Conservation (phyloP, 2,113 vertebrate genomes). For the Colius striatus region DNA sequence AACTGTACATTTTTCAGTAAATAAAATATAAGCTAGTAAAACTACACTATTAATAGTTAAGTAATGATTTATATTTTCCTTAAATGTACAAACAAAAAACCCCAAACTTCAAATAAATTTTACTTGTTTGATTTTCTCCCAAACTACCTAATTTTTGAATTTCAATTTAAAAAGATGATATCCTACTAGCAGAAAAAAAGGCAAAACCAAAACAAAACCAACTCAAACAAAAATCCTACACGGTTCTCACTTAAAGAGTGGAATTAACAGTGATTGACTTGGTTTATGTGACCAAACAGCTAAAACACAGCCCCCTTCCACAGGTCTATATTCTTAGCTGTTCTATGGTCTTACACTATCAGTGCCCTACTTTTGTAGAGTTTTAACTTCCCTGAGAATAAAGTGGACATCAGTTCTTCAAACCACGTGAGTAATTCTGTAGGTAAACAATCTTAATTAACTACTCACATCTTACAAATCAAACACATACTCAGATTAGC, state of each 20-base stretch:
- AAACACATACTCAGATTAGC: not conserved
- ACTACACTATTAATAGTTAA: not conserved
- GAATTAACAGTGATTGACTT: not conserved
- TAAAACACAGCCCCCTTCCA: not conserved
- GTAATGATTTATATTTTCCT: not conserved
- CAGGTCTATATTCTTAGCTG: not conserved
- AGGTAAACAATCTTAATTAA: not conserved
- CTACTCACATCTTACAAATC: not conserved
- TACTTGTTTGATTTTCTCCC: not conserved
- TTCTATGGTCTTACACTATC: not conserved
- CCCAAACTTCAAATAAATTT: not conserved
- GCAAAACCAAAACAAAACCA: not conserved
- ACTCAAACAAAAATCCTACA: rapidly evolving
- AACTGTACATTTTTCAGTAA: not conserved
- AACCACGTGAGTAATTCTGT: not conserved
- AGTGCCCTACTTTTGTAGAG: not conserved
- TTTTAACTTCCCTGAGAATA: not conserved
- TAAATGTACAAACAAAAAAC: not conserved
- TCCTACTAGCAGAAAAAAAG: not conserved
- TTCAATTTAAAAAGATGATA: not conserved
- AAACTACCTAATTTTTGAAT: not conserved
- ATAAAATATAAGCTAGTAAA: not conserved
- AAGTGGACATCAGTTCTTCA: not conserved
- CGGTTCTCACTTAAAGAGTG: not conserved
- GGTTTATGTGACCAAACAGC: not conserved